A percentile compares a stretch with the other conserved stretches of the same genome.
Conservation (phyloP, 1,140 invertebrate species). For the Archegozetes longisetosus region DNA sequence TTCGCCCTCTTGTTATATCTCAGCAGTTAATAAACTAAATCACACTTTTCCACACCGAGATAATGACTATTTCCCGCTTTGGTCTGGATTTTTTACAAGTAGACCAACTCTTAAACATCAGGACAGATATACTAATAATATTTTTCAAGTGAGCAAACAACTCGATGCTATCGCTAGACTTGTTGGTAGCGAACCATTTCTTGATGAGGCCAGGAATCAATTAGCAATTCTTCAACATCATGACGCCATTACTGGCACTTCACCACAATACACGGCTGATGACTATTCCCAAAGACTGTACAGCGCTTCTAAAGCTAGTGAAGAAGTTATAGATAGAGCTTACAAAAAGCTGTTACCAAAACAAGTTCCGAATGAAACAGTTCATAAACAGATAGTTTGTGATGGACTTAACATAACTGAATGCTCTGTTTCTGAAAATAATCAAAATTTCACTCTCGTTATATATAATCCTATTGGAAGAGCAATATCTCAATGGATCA, state of each 20-base stretch:
- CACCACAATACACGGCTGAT: constrained; percentile 66
- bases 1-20: constrained; percentile 54
- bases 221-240: constrained; percentile 72
- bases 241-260: constrained; percentile 59
- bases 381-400: constrained; percentile 36
- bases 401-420: constrained; percentile 39
- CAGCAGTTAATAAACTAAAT: too few species aligned
- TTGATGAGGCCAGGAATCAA: background rate
- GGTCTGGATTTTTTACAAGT: constrained; percentile 50
- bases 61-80: constrained; percentile 64
- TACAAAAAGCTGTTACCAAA: constrained; percentile 37
- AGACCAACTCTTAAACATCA: constrained; percentile 36
- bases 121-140: constrained; percentile 45
- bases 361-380: background rate
- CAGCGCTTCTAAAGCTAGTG: constrained; percentile 10
- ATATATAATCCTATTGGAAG: constrained; percentile 65
- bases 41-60: too few species aligned
- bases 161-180: constrained; percentile 2
- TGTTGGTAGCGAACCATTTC: background rate
- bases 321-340: constrained; percentile 32
- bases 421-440: constrained; percentile 40
- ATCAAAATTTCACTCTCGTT: constrained; percentile 43
- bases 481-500: constrained; percentile 40
- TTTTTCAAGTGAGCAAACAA: constrained; percentile 43
- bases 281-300: constrained; percentile 55